phyloP scores from a whole-genome alignment of 2,888 invertebrate species.

The Ophion ellenae region DNA sequence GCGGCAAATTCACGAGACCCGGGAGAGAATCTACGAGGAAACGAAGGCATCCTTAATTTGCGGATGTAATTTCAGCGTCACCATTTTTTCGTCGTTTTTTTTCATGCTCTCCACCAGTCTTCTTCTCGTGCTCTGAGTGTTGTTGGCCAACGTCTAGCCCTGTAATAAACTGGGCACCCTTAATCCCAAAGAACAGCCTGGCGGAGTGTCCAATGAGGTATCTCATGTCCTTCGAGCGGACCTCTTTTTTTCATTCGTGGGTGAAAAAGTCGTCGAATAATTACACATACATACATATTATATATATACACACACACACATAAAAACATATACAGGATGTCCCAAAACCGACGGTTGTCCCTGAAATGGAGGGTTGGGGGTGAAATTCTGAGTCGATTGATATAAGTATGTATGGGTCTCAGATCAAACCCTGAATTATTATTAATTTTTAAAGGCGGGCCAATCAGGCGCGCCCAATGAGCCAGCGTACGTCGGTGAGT shows the following conservation, averaged over 20 bases:
- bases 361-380: no score
- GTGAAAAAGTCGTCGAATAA: conserved; percentile 43
- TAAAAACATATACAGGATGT: no score
- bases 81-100: conserved; percentile 32
- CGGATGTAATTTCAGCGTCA: conserved; percentile 49
- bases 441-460: no score
- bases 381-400: no score
- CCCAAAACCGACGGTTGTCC: no score
- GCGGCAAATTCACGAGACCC: conserved; percentile 27
- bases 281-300: conserved; percentile 16
- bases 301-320: conserved; percentile 29
- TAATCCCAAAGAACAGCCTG: not conserved
- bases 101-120: not conserved
- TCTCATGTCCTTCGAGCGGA: not conserved
- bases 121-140: not conserved
- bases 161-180: conserved; percentile 36
- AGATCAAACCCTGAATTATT: no score
- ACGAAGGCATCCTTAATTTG: conserved; percentile 58
- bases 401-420: no score
- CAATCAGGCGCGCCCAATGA: no score
- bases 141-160: not conserved
- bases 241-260: not conserved
- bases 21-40: conserved; percentile 28
- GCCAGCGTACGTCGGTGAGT: no score
- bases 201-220: not conserved